Conservation (phyloP, 2,888 invertebrate species). For the Falcaria lacertinaria region DNA sequence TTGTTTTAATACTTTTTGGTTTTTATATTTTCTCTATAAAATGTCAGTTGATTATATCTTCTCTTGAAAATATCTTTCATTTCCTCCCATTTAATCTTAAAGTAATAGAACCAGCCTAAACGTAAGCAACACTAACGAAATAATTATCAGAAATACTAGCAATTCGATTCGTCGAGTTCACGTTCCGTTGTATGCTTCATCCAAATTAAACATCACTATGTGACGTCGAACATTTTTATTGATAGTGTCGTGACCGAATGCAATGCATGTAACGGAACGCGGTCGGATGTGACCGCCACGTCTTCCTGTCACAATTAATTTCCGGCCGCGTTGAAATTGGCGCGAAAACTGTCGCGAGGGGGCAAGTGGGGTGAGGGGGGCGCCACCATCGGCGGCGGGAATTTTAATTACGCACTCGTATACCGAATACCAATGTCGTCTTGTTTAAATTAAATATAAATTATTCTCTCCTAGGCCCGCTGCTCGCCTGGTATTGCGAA, state of each 20-base stretch:
- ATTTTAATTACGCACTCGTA: constrained; percentile 80
- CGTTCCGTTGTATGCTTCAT: constrained; percentile 8
- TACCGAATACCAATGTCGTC: constrained; percentile 79
- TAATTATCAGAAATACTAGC: no score
- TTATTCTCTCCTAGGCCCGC: constrained; percentile 75
- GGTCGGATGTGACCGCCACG: constrained; percentile 75
- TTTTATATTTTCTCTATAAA: no score
- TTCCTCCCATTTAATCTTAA: no score
- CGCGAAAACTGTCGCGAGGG: constrained; percentile 77
- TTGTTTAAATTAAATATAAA: constrained; percentile 80
- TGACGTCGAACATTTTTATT: constrained; percentile 38
- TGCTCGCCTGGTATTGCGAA: constrained; percentile 68
- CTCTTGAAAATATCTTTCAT: no score
- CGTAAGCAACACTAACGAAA: no score
- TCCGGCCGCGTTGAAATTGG: constrained; percentile 79
- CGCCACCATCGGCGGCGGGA: constrained; percentile 70
- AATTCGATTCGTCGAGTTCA: background rate
- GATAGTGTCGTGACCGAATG: constrained; percentile 41
- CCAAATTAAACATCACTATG: constrained; percentile 3
- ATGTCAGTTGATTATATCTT: no score
- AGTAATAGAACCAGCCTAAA: no score
- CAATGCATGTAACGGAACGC: constrained; percentile 68
- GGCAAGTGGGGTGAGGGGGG: constrained; percentile 31
- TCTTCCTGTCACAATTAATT: constrained; percentile 81
- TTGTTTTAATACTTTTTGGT: no score